Base-by-base conservation (phyloP, 2,113 vertebrate species). In the Lipophrys pholis region DNA sequence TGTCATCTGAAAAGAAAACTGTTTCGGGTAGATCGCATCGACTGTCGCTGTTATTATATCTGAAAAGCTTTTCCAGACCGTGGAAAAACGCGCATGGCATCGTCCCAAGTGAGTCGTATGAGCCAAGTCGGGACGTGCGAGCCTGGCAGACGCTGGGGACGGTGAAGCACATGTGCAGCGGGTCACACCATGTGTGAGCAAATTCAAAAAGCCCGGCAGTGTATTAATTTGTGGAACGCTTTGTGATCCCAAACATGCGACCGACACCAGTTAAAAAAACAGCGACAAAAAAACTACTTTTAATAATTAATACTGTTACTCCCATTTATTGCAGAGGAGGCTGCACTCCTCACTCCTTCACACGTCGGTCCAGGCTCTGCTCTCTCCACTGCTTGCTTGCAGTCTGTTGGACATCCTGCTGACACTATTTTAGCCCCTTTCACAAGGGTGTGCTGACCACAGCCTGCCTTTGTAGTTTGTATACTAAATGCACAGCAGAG, bases 331-430 rank as follows among this genome's bases (percentile, higher is more conserved):
- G n/a, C 7, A 17, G 16, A 52, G 16, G 11, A 45, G 12, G 38
- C 0, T 35, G 53, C 49, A 40, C 58, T 81, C 43, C 56, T 57
- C 78, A 82, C 78, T 82, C 83, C 78, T 76, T 62, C 76, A 81
- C 50, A 70, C 51, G 12, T 78, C 82, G 55, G 11, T 65, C 57
- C 66, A 63, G 63, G 16, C 11, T 64, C 39, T 8, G 83, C 83
- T 90, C 76, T 91, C 81, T 89, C 85, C 8, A 61, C 84, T 80
- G 83, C 1, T 38, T 80, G 91, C 89, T 93, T 92, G 90, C 82
- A 93, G 94, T 95, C 94, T 94, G 80, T 84, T 88, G 89, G 80
- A 63, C 93, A 95, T 95, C 94, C 95, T 95, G 94, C 85, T 93
- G 85, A 84, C 79, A 89, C 86, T 91, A 91, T 61, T 95, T 94